Evolutionary conservation across 2,797 vertebrate genomes (phyloP), one percentile per base, ranked within the genome.

Genomic region (Aplochiton taeniatus): DNA sequence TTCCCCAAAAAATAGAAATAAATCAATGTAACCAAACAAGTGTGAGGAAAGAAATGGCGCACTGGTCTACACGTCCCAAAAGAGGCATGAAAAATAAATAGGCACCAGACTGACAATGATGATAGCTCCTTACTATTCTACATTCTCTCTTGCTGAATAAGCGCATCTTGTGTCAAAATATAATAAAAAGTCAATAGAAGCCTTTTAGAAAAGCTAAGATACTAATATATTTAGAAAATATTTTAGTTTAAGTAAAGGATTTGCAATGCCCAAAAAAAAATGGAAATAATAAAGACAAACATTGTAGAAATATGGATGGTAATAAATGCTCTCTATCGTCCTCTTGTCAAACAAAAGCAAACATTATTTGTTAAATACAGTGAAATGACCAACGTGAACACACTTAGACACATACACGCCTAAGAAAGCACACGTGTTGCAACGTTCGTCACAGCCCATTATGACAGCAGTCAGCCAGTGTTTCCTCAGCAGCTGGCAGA

Each of bases 51-150:
- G 63, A 90, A 80, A 80, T 78, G 85, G 77, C 78, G 83, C 82
- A 85, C 69, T 11, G 53, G 65, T 67, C 70, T 83, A 75, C 89
- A 87, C 87, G 88, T 82, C 93, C 93, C 90, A 88, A 78, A 44
- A 90, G 93, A 86, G 84, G 82, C 85, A 88, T 90, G 88, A 91
- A 94, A 95, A 95, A 93, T 90, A 95, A 94, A 85, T 92, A 91
- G 82, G 69, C 62, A 63, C 77, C 77, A 79, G 81, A 73, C 84
- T 75, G 85, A 90, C 81, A 85, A 92, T 88, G 87, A 91, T 77
- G 78, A 73, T 81, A 74, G 73, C 74, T 69, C 86, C n/a, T n/a
- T n/a, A n/a, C n/a, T n/a, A n/a, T n/a, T n/a, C n/a, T 3, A 31
- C 81, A 68, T 83, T 67, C 88, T 90, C 92, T 90, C 91, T 88